Percentiles rank a stretch among this genome's conserved stretches.
Evolutionary conservation across 2,113 vertebrate species (phyloP).

Genomic region (Sula dactylatra): DNA sequence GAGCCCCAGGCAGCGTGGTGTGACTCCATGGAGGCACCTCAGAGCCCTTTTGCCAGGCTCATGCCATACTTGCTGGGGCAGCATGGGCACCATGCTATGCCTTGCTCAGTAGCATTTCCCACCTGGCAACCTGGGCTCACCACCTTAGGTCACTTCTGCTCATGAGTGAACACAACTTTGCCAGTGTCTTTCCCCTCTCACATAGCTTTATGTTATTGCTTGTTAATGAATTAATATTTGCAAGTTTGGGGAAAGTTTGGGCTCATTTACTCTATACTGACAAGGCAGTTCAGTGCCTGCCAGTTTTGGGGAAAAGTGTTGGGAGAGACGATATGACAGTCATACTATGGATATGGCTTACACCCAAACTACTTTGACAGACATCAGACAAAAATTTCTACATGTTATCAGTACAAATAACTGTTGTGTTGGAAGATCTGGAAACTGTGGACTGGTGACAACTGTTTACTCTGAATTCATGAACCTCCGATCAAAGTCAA

Average conservation of each 20-base stretch:
- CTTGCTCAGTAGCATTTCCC: not conserved
- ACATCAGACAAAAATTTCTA: not conserved
- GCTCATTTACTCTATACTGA: not conserved
- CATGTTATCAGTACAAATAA: not conserved
- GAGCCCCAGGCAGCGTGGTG: not conserved
- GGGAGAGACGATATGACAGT: rapidly evolving
- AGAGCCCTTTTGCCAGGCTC: not conserved
- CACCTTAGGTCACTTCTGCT: not conserved
- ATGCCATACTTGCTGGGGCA: rapidly evolving
- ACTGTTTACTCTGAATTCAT: not conserved
- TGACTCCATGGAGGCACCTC: not conserved
- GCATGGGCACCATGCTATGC: not conserved
- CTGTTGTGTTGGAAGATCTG: not conserved
- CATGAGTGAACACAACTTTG: not conserved
- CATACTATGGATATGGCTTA: not conserved
- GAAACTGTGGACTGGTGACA: not conserved
- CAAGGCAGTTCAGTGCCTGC: not conserved
- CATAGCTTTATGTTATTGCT: not conserved
- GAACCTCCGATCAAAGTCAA: not conserved
- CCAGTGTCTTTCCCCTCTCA: not conserved
- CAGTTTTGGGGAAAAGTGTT: not conserved
- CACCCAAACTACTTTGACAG: not conserved
- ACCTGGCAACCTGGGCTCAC: not conserved
- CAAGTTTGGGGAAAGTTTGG: not conserved
- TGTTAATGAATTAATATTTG: not conserved